Percentiles rank a stretch among this genome's conserved stretches.
phyloP scores from a whole-genome alignment of 2,113 vertebrate genomes.

The Scytalopus superciliaris region DNA sequence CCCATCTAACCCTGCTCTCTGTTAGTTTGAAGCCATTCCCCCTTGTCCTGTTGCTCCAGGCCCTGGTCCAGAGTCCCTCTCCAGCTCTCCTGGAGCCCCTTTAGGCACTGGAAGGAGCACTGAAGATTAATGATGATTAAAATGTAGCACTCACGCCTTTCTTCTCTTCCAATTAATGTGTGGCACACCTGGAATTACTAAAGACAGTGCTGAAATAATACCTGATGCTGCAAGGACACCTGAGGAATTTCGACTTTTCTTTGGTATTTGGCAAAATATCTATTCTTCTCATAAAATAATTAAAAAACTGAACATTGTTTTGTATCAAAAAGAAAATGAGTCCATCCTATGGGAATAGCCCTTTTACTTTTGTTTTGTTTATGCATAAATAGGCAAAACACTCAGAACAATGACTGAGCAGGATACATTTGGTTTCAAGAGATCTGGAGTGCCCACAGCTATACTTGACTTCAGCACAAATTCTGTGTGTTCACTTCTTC shows the following conservation, averaged over 20 bases:
- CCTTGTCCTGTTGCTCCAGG: background rate
- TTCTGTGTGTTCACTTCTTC: background rate
- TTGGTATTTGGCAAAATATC: background rate
- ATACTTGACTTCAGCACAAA: constrained; percentile 37
- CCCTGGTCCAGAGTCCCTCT: background rate
- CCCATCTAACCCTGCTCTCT: background rate
- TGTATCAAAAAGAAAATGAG: background rate
- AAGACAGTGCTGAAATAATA: background rate
- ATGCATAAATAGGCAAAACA: background rate
- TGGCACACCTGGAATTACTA: background rate
- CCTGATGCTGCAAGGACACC: background rate
- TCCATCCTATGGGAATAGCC: background rate
- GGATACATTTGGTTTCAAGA: background rate
- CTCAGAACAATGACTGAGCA: background rate
- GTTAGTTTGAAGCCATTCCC: background rate
- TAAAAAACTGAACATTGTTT: background rate
- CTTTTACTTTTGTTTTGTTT: background rate
- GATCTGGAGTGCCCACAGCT: background rate
- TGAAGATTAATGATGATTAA: background rate
- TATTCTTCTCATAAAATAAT: background rate
- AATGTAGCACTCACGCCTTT: background rate
- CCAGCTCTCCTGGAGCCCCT: background rate
- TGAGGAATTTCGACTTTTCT: background rate
- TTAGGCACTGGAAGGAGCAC: background rate
- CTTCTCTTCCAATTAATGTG: background rate